Percentiles rank a stretch among this genome's conserved stretches.
These are phyloP conservation scores for Xyliphius kryptos DNA, from an alignment of 2,113 vertebrate genomes.

Conservation along the genomic window DNA sequence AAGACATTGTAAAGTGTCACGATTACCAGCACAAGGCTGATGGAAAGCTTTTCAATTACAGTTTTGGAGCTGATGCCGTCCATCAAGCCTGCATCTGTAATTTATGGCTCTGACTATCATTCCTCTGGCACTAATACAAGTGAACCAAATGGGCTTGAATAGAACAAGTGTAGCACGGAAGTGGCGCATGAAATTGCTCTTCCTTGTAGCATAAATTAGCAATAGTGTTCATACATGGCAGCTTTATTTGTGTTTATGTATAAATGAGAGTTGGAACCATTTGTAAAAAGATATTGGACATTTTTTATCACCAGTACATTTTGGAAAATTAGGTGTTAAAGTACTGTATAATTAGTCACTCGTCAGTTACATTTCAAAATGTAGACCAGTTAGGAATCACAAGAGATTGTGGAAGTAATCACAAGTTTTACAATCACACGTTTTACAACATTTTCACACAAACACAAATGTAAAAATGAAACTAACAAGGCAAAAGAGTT, in stretches of 20 bases:
- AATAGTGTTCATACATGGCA: background rate
- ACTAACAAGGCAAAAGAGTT: no score
- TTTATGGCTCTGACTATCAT: background rate
- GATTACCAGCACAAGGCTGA: background rate
- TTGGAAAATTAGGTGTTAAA: no score
- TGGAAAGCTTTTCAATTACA: background rate
- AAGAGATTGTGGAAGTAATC: no score
- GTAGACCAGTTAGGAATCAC: no score
- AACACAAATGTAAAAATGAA: no score
- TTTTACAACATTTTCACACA: no score
- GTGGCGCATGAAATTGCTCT: background rate
- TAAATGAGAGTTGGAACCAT: background rate
- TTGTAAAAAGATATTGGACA: background rate
- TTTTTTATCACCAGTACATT: conserved; percentile 10
- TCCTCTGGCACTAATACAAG: background rate
- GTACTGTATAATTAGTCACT: no score
- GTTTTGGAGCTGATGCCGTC: background rate
- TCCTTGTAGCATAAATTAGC: background rate
- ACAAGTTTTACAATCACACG: no score
- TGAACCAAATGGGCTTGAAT: background rate
- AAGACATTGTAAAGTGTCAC: background rate
- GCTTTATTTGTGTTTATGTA: background rate
- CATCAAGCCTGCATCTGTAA: background rate
- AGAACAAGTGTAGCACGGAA: background rate
- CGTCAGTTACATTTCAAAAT: no score